Conservation (phyloP, 30 jellyfish, hydroid and myxozoan genomes). For the Pseudorhiza aurosa region DNA sequence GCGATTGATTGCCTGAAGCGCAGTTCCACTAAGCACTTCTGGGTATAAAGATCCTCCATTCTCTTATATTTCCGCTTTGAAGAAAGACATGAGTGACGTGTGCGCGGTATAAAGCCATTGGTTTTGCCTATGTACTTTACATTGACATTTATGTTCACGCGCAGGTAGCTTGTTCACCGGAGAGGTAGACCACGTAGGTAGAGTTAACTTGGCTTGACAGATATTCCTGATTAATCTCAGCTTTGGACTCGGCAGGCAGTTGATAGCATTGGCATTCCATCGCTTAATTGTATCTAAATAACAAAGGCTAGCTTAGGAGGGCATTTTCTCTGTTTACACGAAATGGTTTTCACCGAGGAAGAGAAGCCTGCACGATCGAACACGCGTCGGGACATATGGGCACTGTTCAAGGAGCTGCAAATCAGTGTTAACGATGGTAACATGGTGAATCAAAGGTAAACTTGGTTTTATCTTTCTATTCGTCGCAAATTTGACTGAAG, state of each 20-base stretch:
- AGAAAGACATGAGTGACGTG: constrained; percentile 4
- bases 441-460: constrained; percentile 62
- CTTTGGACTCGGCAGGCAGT: not conserved
- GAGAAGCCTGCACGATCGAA: constrained; percentile 12
- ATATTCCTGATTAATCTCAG: no score
- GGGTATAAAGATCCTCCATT: constrained; percentile 15
- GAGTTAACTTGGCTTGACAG: no score
- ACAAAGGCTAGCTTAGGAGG: constrained; percentile 17
- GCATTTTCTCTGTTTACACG: not conserved
- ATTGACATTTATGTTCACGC: no score
- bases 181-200: no score
- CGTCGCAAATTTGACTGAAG: no score
- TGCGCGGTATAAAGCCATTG: not conserved
- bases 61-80: constrained; percentile 60
- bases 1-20: constrained; percentile 24
- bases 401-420: constrained; percentile 51
- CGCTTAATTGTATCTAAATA: constrained; percentile 42
- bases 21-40: constrained; percentile 55
- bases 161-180: no score
- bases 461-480: no score
- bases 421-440: constrained; percentile 40
- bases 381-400: constrained; percentile 48
- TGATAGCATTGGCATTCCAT: constrained; percentile 29
- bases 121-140: no score
- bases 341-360: constrained; percentile 52